phyloP scores from a whole-genome alignment of 2,888 invertebrate genomes.

The Aporophyla lueneburgensis region DNA sequence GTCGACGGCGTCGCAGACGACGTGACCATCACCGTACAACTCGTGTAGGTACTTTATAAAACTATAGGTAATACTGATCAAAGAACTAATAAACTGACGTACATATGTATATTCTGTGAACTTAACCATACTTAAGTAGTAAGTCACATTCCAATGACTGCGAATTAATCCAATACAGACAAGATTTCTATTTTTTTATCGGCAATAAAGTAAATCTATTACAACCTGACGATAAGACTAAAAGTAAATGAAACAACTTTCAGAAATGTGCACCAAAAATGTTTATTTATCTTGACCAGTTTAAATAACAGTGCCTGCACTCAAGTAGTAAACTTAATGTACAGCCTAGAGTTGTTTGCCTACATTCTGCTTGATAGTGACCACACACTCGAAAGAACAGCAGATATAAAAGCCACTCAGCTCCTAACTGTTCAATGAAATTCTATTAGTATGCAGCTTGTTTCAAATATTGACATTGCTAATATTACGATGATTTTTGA shows the following conservation, averaged over 20 bases:
- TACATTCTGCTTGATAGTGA: slow-evolving; percentile 65
- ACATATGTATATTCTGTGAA: neutral
- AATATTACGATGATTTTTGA: slow-evolving; percentile 43
- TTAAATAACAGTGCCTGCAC: slow-evolving; percentile 45
- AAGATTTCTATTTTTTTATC: slow-evolving; percentile 6
- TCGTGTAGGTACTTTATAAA: neutral
- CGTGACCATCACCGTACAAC: slow-evolving; percentile 10
- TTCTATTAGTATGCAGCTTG: slow-evolving; percentile 53
- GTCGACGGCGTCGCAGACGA: slow-evolving; percentile 3
- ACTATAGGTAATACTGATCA: slow-evolving; percentile 1
- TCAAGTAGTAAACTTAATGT: slow-evolving; percentile 51
- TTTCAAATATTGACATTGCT: slow-evolving; percentile 62
- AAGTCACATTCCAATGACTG: neutral
- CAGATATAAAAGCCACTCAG: slow-evolving; percentile 59
- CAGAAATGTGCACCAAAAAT: slow-evolving; percentile 39
- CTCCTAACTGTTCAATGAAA: slow-evolving; percentile 62
- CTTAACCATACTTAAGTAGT: neutral
- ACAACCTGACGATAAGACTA: slow-evolving; percentile 12
- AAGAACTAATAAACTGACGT: neutral
- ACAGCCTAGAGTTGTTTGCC: slow-evolving; percentile 55
- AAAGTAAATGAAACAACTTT: slow-evolving; percentile 35
- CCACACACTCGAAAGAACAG: slow-evolving; percentile 55
- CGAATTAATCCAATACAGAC: neutral
- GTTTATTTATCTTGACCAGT: slow-evolving; percentile 44
- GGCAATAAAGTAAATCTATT: slow-evolving; percentile 18